A percentile compares a stretch with the other conserved stretches of the same genome.
Evolutionary conservation across 2,888 invertebrate genomes (phyloP).

Genomic region (Herminia tarsipennalis): DNA sequence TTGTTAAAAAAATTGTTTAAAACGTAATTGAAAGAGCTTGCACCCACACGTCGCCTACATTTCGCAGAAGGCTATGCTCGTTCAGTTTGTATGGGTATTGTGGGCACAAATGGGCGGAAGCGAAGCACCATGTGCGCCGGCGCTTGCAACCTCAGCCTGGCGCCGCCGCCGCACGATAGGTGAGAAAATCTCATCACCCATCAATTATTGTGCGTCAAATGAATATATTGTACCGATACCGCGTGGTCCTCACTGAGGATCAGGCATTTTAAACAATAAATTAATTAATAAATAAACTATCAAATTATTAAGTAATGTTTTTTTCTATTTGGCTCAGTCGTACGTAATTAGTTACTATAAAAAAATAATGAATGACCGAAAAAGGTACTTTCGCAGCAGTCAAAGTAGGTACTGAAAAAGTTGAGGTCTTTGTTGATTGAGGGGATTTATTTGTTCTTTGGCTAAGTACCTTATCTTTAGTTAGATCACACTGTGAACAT

Average conservation of each 20-base stretch:
- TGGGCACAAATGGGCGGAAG: conserved; percentile 79
- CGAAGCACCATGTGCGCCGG: conserved; percentile 60
- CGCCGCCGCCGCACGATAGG: conserved; percentile 70
- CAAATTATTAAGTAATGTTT: too few species aligned
- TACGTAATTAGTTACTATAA: too few species aligned
- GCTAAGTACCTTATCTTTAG: too few species aligned
- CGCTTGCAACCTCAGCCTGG: conserved; percentile 64
- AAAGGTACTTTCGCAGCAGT: too few species aligned
- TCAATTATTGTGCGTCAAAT: conserved; percentile 15
- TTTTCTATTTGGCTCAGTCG: too few species aligned
- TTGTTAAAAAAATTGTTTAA: conserved; percentile 60
- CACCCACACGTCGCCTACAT: conserved; percentile 77
- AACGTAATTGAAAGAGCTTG: conserved; percentile 60
- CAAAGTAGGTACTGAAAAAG: too few species aligned
- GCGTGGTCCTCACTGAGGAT: conserved; percentile 30
- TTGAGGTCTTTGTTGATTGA: too few species aligned
- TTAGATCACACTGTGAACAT: too few species aligned
- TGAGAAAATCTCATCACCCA: conserved; percentile 75
- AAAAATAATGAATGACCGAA: too few species aligned
- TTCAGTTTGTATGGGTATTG: conserved; percentile 66
- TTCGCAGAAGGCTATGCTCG: conserved; percentile 69
- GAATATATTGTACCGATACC: conserved; percentile 37
- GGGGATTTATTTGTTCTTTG: too few species aligned
- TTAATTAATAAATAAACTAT: too few species aligned
- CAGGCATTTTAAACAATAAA: too few species aligned